Evolutionary conservation across 1,140 invertebrate species (phyloP).

Genomic region (Pseudomyrmex flavicornis): DNA sequence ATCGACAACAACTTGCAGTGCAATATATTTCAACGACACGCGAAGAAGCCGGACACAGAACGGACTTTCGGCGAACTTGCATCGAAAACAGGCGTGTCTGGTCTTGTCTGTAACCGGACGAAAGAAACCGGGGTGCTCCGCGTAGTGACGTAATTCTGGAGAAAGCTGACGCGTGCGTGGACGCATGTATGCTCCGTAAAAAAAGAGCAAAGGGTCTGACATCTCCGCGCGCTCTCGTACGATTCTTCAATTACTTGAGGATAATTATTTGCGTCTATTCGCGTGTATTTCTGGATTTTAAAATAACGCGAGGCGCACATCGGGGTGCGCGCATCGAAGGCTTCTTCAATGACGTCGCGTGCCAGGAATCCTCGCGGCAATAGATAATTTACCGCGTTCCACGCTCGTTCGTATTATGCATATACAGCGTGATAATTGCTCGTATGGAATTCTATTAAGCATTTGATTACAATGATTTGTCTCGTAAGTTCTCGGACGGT

Average conservation of each 20-base stretch:
- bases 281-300: not conserved
- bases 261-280: constrained; percentile 12
- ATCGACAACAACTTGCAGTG: no score
- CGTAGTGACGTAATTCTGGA: constrained; percentile 70
- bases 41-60: not conserved
- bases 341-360: constrained; percentile 29
- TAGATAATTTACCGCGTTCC: constrained; percentile 30
- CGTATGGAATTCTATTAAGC: not conserved
- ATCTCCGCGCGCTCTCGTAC: not conserved
- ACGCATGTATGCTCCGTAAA: constrained; percentile 11
- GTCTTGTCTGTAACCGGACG: constrained; percentile 40
- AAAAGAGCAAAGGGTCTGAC: not conserved
- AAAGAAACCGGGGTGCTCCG: constrained; percentile 64
- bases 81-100: constrained; percentile 23
- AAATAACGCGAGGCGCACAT: not conserved
- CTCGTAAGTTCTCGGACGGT: not conserved
- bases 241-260: constrained; percentile 31
- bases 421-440: not conserved
- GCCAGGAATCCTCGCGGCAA: constrained; percentile 28
- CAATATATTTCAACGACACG: no score
- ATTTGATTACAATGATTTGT: not conserved
- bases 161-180: constrained; percentile 63
- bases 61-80: constrained; percentile 32
- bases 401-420: not conserved
- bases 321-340: constrained; percentile 16